Conservation (phyloP, 2,888 invertebrate genomes). For the Orchestes rusci region DNA sequence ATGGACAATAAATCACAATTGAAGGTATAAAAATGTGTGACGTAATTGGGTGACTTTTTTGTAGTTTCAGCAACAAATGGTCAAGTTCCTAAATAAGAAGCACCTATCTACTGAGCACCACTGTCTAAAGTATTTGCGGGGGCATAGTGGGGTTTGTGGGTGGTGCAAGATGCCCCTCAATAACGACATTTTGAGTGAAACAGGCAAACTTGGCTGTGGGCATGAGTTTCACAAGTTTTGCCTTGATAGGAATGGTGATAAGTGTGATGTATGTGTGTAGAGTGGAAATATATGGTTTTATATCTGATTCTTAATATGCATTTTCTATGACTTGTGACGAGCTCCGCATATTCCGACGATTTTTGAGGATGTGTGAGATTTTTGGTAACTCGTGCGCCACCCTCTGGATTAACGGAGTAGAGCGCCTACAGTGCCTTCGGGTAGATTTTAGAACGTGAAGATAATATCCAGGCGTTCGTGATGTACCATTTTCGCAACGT, state of each 20-base stretch:
- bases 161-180: conserved; percentile 36
- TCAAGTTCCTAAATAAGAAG: conserved; percentile 31
- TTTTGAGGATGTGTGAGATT: too few relatives aligned
- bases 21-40: not conserved
- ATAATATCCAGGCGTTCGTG: too few relatives aligned
- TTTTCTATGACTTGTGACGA: too few relatives aligned
- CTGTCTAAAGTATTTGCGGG: not conserved
- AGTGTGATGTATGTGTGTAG: conserved; percentile 35
- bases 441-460: too few relatives aligned
- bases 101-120: not conserved
- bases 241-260: conserved; percentile 30
- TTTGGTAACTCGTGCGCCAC: too few relatives aligned
- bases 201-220: conserved; percentile 28
- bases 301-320: too few relatives aligned
- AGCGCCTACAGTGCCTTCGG: too few relatives aligned
- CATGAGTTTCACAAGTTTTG: conserved; percentile 39
- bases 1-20: not conserved
- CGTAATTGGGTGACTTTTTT: conserved; percentile 22
- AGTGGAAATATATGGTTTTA: too few relatives aligned
- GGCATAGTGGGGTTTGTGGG: conserved; percentile 11
- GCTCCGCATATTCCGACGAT: too few relatives aligned
- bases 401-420: too few relatives aligned
- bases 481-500: too few relatives aligned
- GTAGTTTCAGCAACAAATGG: conserved; percentile 35
- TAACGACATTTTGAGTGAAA: conserved; percentile 26